These are phyloP conservation scores for Grammomys surdaster DNA, from an alignment of 2,113 vertebrate genomes.

Conservation along the genomic window DNA sequence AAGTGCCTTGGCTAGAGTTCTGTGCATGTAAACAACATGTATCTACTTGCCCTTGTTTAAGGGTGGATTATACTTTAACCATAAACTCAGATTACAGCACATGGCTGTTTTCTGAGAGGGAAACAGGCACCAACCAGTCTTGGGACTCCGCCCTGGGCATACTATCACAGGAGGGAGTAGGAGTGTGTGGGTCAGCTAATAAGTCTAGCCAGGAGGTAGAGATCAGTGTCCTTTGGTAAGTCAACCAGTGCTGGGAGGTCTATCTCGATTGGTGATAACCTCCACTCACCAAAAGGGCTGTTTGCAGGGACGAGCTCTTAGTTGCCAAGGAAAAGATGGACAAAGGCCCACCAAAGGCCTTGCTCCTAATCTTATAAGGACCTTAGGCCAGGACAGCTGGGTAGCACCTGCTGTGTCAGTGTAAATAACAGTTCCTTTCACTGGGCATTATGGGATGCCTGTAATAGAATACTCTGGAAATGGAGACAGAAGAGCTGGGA, in stretches of 20 bases:
- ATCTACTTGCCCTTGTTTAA: not conserved
- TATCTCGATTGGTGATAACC: not conserved
- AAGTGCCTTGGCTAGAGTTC: not conserved
- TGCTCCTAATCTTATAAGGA: not conserved
- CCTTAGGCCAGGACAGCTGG: not conserved
- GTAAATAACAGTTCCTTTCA: not conserved
- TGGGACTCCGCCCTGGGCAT: conserved; percentile 20
- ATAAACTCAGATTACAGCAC: not conserved
- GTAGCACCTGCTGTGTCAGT: not conserved
- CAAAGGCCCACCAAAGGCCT: not conserved
- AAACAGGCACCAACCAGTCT: conserved; percentile 2
- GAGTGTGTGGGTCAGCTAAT: conserved; percentile 8
- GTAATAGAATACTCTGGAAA: not conserved
- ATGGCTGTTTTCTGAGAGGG: conserved; percentile 7
- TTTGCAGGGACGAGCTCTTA: not conserved
- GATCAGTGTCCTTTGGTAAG: not conserved
- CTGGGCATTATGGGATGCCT: not conserved
- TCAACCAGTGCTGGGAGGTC: too few species aligned
- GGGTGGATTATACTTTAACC: conserved; percentile 48
- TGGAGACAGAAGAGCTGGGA: too few species aligned
- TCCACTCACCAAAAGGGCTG: not conserved
- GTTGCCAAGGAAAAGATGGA: not conserved
- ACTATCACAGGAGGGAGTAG: not conserved
- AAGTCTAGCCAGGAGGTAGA: conserved; percentile 30
- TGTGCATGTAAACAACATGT: not conserved